These are phyloP conservation scores for Drosophila fulvimacula DNA, from an alignment of 2,888 invertebrate genomes.

Conservation along the genomic window DNA sequence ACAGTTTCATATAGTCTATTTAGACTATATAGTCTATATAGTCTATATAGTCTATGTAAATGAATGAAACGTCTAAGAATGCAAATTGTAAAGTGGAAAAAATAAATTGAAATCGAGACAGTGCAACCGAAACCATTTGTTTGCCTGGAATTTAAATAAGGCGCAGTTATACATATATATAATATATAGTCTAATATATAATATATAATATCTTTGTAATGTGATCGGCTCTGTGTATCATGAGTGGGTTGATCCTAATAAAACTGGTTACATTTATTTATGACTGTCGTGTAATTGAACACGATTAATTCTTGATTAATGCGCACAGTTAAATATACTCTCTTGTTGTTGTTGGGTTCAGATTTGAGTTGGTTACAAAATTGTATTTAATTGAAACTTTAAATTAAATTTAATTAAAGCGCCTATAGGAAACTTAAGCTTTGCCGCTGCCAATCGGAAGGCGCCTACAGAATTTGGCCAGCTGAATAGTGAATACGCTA, in stretches of 20 bases:
- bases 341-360: conserved; percentile 2
- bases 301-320: conserved; percentile 36
- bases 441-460: background rate
- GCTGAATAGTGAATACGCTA: background rate
- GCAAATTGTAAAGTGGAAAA: conserved; percentile 21
- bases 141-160: background rate
- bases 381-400: conserved; percentile 14
- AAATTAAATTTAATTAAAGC: conserved; percentile 19
- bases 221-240: conserved; percentile 28
- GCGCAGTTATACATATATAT: conserved; percentile 28
- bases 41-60: background rate
- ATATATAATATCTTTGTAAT: conserved; percentile 10
- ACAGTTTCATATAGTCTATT: background rate
- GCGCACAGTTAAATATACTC: background rate
- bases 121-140: conserved; percentile 6
- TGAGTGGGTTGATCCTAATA: conserved; percentile 15
- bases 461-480: too few species aligned
- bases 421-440: background rate
- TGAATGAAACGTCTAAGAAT: conserved; percentile 16
- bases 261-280: conserved; percentile 23
- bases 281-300: conserved; percentile 4
- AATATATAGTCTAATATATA: background rate
- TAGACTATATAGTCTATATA: background rate
- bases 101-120: conserved; percentile 21
- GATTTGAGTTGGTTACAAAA: conserved; percentile 15